Conservation (phyloP, 2,888 invertebrate genomes). For the Mesorhabditis sp. region DNA sequence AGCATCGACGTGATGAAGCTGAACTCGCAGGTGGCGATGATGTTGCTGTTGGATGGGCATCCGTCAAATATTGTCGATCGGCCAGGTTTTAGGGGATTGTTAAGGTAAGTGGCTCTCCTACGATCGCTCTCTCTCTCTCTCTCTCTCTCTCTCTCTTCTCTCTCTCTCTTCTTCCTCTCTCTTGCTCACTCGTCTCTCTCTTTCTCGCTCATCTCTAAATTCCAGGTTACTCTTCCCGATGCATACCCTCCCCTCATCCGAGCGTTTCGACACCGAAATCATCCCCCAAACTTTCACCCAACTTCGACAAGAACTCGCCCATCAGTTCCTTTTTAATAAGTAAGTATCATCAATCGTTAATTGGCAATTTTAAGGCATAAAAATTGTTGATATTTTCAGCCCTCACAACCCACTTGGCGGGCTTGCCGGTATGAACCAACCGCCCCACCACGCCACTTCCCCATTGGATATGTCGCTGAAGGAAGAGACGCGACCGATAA, state of each 20-base stretch:
- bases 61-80: constrained; percentile 38
- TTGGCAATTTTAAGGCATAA: not conserved
- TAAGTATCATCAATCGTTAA: not conserved
- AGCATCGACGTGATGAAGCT: constrained; percentile 1
- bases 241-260: constrained; percentile 9
- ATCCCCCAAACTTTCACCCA: constrained; percentile 10
- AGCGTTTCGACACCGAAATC: constrained; percentile 12
- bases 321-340: not conserved
- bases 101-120: constrained; percentile 9
- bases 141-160: too few relatives aligned
- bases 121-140: too few relatives aligned
- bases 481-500: not conserved
- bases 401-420: not conserved
- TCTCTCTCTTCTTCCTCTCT: too few relatives aligned
- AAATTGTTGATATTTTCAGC: not conserved
- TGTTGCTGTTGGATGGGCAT: constrained; percentile 43
- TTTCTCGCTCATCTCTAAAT: not conserved
- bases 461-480: not conserved
- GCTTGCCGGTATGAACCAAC: not conserved
- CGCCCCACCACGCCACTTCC: not conserved
- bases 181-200: too few relatives aligned
- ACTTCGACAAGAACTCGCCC: not conserved
- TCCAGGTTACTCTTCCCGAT: constrained; percentile 10
- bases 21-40: constrained; percentile 28
- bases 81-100: constrained; percentile 38